Percentiles rank a stretch among this genome's conserved stretches.
Conservation (phyloP, 1,140 invertebrate species). For the Bacillus rossius region DNA sequence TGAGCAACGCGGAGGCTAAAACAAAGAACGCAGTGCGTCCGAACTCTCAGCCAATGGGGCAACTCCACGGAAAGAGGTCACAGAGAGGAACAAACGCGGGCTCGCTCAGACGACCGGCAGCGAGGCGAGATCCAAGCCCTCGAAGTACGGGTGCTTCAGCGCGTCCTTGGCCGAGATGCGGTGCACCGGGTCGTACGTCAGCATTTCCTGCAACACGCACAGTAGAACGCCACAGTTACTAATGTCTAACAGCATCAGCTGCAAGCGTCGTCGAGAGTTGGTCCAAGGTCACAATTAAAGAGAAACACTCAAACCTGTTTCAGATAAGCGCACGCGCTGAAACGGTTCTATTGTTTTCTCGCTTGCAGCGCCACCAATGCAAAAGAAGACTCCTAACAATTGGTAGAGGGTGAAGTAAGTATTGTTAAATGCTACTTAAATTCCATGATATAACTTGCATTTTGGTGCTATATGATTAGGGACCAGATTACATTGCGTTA, state of each 20-base stretch:
- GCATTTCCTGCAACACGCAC: constrained; percentile 52
- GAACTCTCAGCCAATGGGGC: too few relatives aligned
- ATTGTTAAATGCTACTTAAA: neutral
- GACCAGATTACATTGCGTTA: too few relatives aligned
- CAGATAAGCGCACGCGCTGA: neutral
- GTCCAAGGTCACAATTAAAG: too few relatives aligned
- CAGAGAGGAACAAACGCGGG: too few relatives aligned
- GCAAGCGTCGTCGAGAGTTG: neutral
- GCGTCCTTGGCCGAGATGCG: constrained; percentile 65
- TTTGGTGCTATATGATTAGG: too few relatives aligned
- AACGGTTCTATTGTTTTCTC: too few relatives aligned
- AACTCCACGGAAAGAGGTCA: too few relatives aligned
- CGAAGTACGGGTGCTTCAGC: constrained; percentile 67
- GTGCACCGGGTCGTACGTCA: constrained; percentile 65
- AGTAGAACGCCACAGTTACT: neutral
- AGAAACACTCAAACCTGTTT: neutral
- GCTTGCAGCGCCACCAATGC: too few relatives aligned
- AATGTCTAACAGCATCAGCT: neutral
- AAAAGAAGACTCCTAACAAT: neutral
- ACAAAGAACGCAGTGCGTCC: too few relatives aligned
- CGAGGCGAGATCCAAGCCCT: constrained; percentile 49
- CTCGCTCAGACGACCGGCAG: constrained; percentile 33
- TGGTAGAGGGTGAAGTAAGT: neutral
- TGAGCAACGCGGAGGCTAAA: too few relatives aligned
- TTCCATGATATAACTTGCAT: too few relatives aligned